Evolutionary conservation across 2,113 vertebrate species (phyloP).

Genomic region (Strigops habroptila): DNA sequence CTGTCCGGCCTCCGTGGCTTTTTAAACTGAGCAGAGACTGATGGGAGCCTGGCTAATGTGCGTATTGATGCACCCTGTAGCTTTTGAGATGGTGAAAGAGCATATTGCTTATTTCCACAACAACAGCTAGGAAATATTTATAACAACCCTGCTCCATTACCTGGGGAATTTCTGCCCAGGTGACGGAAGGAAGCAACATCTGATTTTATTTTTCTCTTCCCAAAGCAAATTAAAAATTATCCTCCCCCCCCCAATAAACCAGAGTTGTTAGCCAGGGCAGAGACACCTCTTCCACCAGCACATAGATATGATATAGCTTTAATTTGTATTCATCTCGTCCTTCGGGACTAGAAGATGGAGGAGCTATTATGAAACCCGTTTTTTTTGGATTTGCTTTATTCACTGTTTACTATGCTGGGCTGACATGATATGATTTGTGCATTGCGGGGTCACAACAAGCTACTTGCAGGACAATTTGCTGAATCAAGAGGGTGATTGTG

Average conservation of each 20-base stretch:
- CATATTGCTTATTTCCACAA: constrained; percentile 56
- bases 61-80: constrained; percentile 14
- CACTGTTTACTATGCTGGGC: constrained; percentile 79
- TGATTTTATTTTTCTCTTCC: neutral
- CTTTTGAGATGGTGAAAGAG: constrained; percentile 27
- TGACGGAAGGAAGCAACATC: neutral
- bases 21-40: neutral
- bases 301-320: constrained; percentile 26
- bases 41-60: neutral
- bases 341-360: constrained; percentile 52
- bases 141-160: neutral
- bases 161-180: constrained; percentile 56
- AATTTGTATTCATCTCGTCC: constrained; percentile 46
- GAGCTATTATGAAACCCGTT: constrained; percentile 41
- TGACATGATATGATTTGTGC: constrained; percentile 91
- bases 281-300: neutral
- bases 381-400: constrained; percentile 64
- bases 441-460: constrained; percentile 86
- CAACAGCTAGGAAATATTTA: constrained; percentile 42
- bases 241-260: neutral
- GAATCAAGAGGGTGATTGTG: constrained; percentile 95
- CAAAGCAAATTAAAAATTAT: neutral
- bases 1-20: neutral
- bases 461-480: constrained; percentile 86
- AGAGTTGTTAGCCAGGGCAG: neutral